Evolutionary conservation across 1,140 invertebrate species (phyloP).

Genomic region (Telenomus remus): DNA sequence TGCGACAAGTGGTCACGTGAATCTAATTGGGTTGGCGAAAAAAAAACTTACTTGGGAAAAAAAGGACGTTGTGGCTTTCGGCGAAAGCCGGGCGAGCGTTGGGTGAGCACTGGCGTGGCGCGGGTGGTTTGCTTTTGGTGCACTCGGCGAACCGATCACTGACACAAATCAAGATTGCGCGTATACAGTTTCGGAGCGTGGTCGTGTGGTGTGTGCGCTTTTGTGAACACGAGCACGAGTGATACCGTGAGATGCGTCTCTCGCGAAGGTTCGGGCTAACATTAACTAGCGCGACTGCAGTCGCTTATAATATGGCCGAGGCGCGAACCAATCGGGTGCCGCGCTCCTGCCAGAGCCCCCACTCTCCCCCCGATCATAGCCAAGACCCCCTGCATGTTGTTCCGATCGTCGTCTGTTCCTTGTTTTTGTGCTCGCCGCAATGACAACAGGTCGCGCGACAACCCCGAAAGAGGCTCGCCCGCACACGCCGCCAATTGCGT

Average conservation of each 20-base stretch:
- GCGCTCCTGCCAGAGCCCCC: constrained; percentile 65
- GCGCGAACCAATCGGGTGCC: constrained; percentile 71
- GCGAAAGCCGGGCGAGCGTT: constrained; percentile 18
- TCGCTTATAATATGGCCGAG: constrained; percentile 74
- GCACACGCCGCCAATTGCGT: constrained; percentile 29
- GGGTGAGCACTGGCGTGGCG: too few relatives aligned
- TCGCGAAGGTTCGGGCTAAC: constrained; percentile 71
- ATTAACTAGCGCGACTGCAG: constrained; percentile 73
- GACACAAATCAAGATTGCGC: constrained; percentile 20
- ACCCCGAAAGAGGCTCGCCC: constrained; percentile 38
- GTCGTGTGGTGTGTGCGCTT: too few relatives aligned
- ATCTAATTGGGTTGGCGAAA: neutral
- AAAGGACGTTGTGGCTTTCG: constrained; percentile 8
- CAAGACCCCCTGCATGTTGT: constrained; percentile 65
- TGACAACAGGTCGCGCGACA: constrained; percentile 28
- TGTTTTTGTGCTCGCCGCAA: constrained; percentile 37
- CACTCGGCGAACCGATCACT: constrained; percentile 32
- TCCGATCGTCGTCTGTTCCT: constrained; percentile 57
- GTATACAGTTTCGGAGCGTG: too few relatives aligned
- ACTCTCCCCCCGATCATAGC: constrained; percentile 53
- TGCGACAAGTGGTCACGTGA: neutral
- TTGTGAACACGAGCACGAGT: constrained; percentile 4
- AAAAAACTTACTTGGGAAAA: constrained; percentile 33
- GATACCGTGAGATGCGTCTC: constrained; percentile 67
- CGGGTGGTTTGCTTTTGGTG: neutral